Conservation (phyloP, 2,113 vertebrate genomes). For the Aegotheles bennettii region DNA sequence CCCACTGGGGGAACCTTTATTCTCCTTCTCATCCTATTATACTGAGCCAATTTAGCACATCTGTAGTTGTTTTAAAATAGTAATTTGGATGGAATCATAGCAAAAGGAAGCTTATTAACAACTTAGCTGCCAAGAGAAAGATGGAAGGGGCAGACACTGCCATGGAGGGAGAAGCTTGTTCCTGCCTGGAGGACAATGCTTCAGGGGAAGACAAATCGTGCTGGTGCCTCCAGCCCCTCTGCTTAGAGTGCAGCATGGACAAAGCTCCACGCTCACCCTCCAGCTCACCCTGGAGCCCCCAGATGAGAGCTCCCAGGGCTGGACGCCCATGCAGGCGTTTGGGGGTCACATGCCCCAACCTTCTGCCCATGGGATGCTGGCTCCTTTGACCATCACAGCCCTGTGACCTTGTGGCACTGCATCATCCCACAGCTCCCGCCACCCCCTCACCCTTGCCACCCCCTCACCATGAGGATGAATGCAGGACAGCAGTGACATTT, state of each 20-base stretch:
- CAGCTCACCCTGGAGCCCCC: not conserved
- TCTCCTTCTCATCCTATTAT: slow-evolving; percentile 67
- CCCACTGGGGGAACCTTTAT: slow-evolving; percentile 61
- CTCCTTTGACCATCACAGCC: not conserved
- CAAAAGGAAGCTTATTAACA: slow-evolving; percentile 61
- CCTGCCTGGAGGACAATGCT: not conserved
- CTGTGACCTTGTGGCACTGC: accelerated
- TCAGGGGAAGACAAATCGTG: not conserved
- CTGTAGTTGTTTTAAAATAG: slow-evolving; percentile 67
- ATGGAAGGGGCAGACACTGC: slow-evolving; percentile 6
- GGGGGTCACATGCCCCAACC: accelerated
- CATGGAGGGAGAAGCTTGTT: not conserved
- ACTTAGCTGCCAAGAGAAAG: slow-evolving; percentile 48
- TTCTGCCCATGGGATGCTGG: not conserved
- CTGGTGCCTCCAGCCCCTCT: not conserved
- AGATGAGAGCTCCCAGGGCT: not conserved
- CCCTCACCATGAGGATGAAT: accelerated
- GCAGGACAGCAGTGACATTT: not conserved
- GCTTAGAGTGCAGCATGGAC: too few species aligned
- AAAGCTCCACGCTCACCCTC: not conserved
- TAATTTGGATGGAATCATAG: slow-evolving; percentile 56
- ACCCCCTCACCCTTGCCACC: too few species aligned
- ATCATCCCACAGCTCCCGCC: accelerated
- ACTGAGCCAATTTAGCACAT: slow-evolving; percentile 69
- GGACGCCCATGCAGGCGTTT: not conserved